A percentile compares a stretch with the other conserved stretches of the same genome.
Evolutionary conservation across 2,113 vertebrate species (phyloP).

Genomic region (Toxostoma redivivum): DNA sequence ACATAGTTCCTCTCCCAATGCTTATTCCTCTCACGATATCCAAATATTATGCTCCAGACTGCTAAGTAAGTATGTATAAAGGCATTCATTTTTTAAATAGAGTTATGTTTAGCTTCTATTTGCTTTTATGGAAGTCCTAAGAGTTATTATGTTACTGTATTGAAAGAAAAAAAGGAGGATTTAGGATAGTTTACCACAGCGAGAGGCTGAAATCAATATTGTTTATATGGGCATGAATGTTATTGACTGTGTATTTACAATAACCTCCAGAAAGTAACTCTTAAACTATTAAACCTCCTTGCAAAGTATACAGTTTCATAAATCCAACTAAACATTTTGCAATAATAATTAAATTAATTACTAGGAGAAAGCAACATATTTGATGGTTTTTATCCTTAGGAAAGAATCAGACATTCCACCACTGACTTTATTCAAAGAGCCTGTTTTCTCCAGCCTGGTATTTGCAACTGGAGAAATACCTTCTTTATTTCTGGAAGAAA

Average conservation of each 20-base stretch:
- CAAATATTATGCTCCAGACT: background rate
- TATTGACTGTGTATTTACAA: conserved; percentile 31
- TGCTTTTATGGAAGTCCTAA: background rate
- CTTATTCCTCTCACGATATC: background rate
- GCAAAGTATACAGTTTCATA: conserved; percentile 26
- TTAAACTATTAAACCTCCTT: conserved; percentile 44
- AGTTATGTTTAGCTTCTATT: background rate
- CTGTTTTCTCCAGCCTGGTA: background rate
- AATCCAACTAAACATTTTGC: conserved; percentile 41
- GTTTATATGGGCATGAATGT: background rate
- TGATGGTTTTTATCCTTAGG: background rate
- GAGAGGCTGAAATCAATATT: conserved; percentile 32
- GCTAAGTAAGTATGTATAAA: background rate
- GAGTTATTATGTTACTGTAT: background rate
- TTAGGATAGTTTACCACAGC: background rate
- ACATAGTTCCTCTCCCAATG: background rate
- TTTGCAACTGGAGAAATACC: background rate
- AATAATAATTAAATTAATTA: conserved; percentile 37
- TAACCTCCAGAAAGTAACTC: conserved; percentile 25
- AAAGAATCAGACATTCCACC: background rate
- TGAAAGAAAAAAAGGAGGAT: background rate
- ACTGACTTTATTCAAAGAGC: background rate
- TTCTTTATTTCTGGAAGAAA: background rate
- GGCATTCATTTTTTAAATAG: background rate
- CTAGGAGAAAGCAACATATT: background rate